These are phyloP conservation scores for Drosophila neocordata DNA, from an alignment of 1,140 invertebrate species.

Conservation along the genomic window DNA sequence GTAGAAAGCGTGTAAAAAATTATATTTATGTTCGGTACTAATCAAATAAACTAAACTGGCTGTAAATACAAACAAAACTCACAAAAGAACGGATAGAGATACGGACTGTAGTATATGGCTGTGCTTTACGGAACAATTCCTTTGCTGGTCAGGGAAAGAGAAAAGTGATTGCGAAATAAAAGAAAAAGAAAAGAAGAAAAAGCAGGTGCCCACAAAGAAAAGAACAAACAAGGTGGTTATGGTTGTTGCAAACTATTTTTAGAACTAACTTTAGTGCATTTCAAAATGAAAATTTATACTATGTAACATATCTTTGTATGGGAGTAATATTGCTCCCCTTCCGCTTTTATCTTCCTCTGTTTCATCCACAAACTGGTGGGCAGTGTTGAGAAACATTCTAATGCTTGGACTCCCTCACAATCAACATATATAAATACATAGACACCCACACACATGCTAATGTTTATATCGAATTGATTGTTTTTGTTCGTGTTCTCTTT, in stretches of 20 bases:
- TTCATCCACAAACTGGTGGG: background rate
- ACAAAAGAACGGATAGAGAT: background rate
- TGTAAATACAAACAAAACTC: slow-evolving; percentile 1
- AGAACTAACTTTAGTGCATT: background rate
- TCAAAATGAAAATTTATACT: slow-evolving; percentile 17
- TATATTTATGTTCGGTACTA: slow-evolving; percentile 15
- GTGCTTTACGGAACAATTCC: slow-evolving; percentile 2
- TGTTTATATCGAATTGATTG: slow-evolving; percentile 39
- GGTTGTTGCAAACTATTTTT: background rate
- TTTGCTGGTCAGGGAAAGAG: slow-evolving; percentile 27
- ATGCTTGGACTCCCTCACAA: slow-evolving; percentile 5
- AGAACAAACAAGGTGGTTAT: slow-evolving; percentile 13
- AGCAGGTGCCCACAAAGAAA: slow-evolving; percentile 18
- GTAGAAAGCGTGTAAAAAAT: slow-evolving; percentile 40
- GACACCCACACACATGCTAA: slow-evolving; percentile 36
- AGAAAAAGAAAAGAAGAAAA: background rate
- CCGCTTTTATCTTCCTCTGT: slow-evolving; percentile 1
- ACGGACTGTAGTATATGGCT: background rate
- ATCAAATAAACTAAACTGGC: slow-evolving; percentile 6
- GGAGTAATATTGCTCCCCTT: background rate
- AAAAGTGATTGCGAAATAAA: slow-evolving; percentile 74
- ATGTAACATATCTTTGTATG: slow-evolving; percentile 36
- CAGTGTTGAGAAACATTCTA: slow-evolving; percentile 58
- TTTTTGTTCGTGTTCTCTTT: slow-evolving; percentile 54
- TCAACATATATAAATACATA: background rate